phyloP scores from a whole-genome alignment of 2,113 vertebrate genomes.

The Vidua chalybeata region DNA sequence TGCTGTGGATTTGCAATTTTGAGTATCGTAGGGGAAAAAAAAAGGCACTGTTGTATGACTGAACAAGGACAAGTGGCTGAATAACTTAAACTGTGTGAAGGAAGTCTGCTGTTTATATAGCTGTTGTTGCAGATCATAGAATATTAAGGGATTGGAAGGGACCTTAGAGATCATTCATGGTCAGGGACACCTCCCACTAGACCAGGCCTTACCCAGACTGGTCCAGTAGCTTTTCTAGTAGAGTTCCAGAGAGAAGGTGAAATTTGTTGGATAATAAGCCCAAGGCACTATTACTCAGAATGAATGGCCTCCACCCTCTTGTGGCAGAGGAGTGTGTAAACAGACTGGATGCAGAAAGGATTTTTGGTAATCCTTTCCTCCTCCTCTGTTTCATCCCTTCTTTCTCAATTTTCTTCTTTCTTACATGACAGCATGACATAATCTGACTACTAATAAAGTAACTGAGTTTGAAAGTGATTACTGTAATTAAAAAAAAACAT shows the following conservation, averaged over 20 bases:
- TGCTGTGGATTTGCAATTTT: not conserved
- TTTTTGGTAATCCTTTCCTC: not conserved
- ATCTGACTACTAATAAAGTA: not conserved
- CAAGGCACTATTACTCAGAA: not conserved
- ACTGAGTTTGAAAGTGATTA: not conserved
- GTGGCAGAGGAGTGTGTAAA: not conserved
- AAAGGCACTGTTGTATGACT: not conserved
- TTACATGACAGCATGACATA: not conserved
- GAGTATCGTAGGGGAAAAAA: rapidly evolving
- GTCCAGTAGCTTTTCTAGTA: not conserved
- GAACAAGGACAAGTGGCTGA: not conserved
- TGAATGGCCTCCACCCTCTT: not conserved
- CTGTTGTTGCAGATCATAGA: not conserved
- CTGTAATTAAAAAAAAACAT: not conserved
- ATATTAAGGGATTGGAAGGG: not conserved
- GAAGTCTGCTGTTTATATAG: not conserved
- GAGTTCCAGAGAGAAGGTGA: not conserved
- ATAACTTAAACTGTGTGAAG: not conserved
- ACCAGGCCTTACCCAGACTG: not conserved
- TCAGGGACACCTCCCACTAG: not conserved
- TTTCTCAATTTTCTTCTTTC: not conserved
- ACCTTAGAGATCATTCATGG: too few species aligned
- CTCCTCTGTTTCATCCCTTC: not conserved
- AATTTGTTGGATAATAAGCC: not conserved
- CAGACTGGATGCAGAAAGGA: not conserved